Evolutionary conservation across 2,797 vertebrate species (phyloP), one percentile per base, ranked within the genome.

Genomic region (Thaleichthys pacificus): DNA sequence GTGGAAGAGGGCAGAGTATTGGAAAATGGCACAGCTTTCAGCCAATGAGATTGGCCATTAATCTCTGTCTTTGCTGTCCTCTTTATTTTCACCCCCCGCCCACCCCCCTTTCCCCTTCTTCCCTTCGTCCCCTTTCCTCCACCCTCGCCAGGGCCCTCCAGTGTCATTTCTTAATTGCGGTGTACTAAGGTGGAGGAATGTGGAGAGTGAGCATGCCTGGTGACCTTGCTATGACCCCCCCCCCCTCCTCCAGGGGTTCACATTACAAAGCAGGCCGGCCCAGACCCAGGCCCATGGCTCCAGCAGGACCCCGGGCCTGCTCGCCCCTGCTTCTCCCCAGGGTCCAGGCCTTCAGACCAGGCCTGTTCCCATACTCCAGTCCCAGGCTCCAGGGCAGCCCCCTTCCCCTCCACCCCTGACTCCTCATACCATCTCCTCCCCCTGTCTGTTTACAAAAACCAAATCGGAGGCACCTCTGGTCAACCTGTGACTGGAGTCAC

Each of bases 161-260:
- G 87, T 92, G 91, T 92, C 85, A 92, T 92, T 93, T 91, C 91
- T 92, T 93, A 93, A 93, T 94, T 93, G 91, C 85, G 84, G 88
- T 86, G 87, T 91, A 91, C 90, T 76, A 89, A 91, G 91, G 90
- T 91, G 76, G 76, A 92, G 90, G 89, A 92, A 91, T 94, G 89
- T 81, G 88, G 88, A 87, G 81, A 89, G 85, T 83, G 85, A 90
- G 89, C 86, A 93, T 89, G 93, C 91, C 88, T 82, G 85, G 77
- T 93, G 94, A 94, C 87, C 81, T 86, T 88, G 88, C 83, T 11
- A 83, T 84, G 91, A 94, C 92, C 91, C 92, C 91, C 87, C 91
- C 88, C 87, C 88, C 86, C 87, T 91, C 88, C 91, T 91, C 92
- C 88, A 80, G 90, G 89, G 92, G 91, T 93, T 93, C 93, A 92